Base-by-base conservation (phyloP, 2,797 vertebrate genomes). In the Xyrichtys novacula region DNA sequence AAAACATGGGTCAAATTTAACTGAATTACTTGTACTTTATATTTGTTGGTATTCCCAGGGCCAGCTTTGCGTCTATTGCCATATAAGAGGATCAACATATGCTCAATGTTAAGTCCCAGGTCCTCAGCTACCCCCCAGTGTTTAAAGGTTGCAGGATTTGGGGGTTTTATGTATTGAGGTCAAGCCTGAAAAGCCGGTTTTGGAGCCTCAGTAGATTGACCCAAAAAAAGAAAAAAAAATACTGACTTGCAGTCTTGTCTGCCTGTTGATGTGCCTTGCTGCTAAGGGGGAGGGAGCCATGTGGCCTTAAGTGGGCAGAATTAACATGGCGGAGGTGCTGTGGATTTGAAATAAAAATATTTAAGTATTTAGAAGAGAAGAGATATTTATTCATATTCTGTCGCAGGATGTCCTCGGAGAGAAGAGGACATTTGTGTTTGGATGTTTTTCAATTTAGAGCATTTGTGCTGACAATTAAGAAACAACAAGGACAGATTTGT, bases 91-190 rank as follows among this genome's bases (percentile, higher is more conserved):
- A 84, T 91, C 71, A 86, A 52, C 79, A 74, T 75, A 78, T 76
- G 80, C 68, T 85, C 48, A 49, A 62, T 73, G 53, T 78, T 86
- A 75, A 85, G 63, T 76, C 58, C 28, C 26, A 34, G 65, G 63
- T 67, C 85, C 39, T 85, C 58, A 49, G 67, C 77, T 67, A 57
- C 74, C 78, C 61, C 76, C 76, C 72, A 59, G 61, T 63, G 58
- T 76, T 85, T 65, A 79, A 78, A 84, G 81, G 83, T 86, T 80
- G 48, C 34, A 67, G 86, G 85, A 85, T 90, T 90, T 89, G 29
- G 36, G 25, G 74, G 42, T 14, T 71, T 83, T 81, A 76, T 52
- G 79, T 85, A 90, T 89, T 84, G 61, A 89, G 92, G 88, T 89
- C 89, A 89, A 83, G 76, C 75, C 66, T 62, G 53, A 62, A 89